Conservation (phyloP, 2,797 vertebrate species). For the Scomberomorus guttatus region DNA sequence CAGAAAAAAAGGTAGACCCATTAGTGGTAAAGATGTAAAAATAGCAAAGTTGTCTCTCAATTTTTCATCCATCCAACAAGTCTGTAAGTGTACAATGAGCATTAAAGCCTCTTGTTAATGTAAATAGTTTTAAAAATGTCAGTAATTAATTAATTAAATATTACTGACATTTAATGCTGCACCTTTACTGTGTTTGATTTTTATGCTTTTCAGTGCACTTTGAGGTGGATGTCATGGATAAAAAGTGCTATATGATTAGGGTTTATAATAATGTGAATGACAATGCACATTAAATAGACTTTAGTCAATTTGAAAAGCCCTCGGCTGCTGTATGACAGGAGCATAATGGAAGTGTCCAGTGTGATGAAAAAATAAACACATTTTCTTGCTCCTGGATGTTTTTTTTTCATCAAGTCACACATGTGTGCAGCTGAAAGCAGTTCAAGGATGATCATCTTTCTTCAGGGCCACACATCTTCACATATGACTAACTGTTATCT, state of each 20-base stretch:
- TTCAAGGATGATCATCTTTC: not conserved
- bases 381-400: conserved; percentile 17
- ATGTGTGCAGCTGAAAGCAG: not conserved
- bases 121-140: too few species aligned
- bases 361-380: not conserved
- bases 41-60: not conserved
- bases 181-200: too few species aligned
- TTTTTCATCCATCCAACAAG: too few species aligned
- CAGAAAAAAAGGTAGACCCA: not conserved
- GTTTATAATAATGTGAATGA: not conserved
- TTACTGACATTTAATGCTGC: too few species aligned
- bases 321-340: not conserved
- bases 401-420: not conserved
- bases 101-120: too few species aligned
- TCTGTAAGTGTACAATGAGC: too few species aligned
- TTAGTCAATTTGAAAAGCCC: not conserved
- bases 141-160: too few species aligned
- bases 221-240: not conserved
- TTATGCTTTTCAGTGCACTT: not conserved
- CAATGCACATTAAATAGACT: not conserved
- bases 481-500: conserved; percentile 34
- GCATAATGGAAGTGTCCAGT: conserved; percentile 17
- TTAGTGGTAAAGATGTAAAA: not conserved
- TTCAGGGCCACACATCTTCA: conserved; percentile 39
- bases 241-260: not conserved